Base-by-base conservation (phyloP, 2,113 vertebrate species). In the Capreolus pygargus region DNA sequence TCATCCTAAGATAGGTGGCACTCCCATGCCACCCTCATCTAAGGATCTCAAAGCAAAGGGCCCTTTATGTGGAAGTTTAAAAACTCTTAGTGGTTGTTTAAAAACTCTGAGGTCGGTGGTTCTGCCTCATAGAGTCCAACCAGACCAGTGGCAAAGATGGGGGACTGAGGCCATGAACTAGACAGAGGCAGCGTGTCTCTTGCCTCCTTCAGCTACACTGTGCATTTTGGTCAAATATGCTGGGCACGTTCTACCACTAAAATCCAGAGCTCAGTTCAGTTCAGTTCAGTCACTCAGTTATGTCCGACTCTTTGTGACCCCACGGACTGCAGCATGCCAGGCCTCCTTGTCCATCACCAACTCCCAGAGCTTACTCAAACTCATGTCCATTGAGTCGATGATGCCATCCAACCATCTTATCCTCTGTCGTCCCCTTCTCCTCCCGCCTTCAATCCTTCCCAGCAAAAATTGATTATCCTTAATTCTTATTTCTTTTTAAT, bases 61-160 rank as follows among this genome's bases (percentile, higher is more conserved):
- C 58, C 67, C 43, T 67, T 10, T 0, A 23, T 13, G 10, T 67
- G 57, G 39, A 52, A 81, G 55, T 47, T 9, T 47, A 36, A 81
- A 82, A 89, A 14, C 79, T 7, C 12, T 64, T 47, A 27, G 21
- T 43, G 39, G 39, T 64, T 64, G 43, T 47, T 9, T 39, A 33
- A 81, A 82, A 89, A 11, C 58, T 6, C 12, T 78, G 36, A 33
- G 21, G 25, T 47, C 23, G 27, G 19, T 13, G 45, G 12, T 27
- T 54, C 60, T 81, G 70, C 30, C n/a, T 82, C 58, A 30, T 30
- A 74, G 52, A 33, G 13, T 39, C 54, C 36, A 36, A 5, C 13
- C 61, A 43, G 30, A 23, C 28, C 43, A 23, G n/a, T 0, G 43
- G 30, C 54, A 36, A 36, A 78, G 5, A 2, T 1, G 0, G 15